Evolutionary conservation across 1,140 invertebrate genomes (phyloP), one percentile per base, ranked within the genome.

Genomic region (Halyomorpha halys): DNA sequence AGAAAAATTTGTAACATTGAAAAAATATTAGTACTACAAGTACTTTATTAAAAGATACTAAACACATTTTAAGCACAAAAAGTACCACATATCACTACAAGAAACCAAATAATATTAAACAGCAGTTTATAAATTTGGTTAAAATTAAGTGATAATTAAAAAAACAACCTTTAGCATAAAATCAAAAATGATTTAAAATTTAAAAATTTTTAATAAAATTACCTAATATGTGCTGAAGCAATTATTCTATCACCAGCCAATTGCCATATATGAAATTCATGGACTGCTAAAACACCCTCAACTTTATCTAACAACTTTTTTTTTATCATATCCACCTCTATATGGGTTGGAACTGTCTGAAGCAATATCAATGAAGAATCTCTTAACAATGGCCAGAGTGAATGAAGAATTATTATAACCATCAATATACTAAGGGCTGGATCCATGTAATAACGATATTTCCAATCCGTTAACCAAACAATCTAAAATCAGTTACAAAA

Each of bases 181-280:
- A 30, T 56, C 18, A 3, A 23, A 39, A 11, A 39, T 49, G 16
- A 49, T 19, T 8, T 18, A 49, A 21, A 14, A 49, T 18, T 49
- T n/a, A 47, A n/a, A n/a, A n/a, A n/a, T n/a, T n/a, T n/a, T n/a
- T n/a, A n/a, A n/a, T n/a, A 30, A 30, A 1, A 23, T 27, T 56
- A 88, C 82, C 86, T 84, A 72, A 96, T 93, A 71, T 96, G 92
- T 3, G 91, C 91, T 11, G 91, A 94, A 59, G 91, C 92, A 70
- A 96, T 94, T 63, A 94, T 94, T 68, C 91, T 81, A 74, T 94
- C 90, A 1, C 90, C 90, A 21, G 91, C 91, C 66, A 95, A 78
- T 74, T 94, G 90, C 92, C 92, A 95, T 2, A 95, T 90, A 72
- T 95, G 92, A 72, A 96, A 94, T 74, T 96, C 92, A 70, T 96